phyloP scores from a whole-genome alignment of 2,113 vertebrate species.

The Pagrus major region DNA sequence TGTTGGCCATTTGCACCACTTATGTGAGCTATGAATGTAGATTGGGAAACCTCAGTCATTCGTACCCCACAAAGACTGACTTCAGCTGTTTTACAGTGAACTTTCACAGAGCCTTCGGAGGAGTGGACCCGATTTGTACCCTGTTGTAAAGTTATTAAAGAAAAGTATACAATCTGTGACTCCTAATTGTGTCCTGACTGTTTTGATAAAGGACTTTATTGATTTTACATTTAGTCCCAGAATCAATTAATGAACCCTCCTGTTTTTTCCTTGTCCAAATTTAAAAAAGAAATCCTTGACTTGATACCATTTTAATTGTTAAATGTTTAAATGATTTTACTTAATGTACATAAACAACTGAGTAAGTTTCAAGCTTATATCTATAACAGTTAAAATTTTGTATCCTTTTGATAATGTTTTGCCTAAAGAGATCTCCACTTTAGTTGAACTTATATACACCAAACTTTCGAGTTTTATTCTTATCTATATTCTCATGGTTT shows the following conservation, averaged over 20 bases:
- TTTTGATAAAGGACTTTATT: background rate
- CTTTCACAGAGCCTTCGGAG: conserved; percentile 73
- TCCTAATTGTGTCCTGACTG: background rate
- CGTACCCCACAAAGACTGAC: conserved; percentile 46
- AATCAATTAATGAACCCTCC: background rate
- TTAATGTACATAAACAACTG: too few species aligned
- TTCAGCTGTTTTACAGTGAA: conserved; percentile 62
- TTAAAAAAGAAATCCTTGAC: too few species aligned
- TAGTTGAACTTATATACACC: too few species aligned
- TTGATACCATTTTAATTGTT: too few species aligned
- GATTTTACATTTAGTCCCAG: background rate
- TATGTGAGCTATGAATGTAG: conserved; percentile 37
- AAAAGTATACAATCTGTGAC: conserved; percentile 29
- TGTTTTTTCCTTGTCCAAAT: background rate
- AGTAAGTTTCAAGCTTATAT: too few species aligned
- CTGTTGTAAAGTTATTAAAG: conserved; percentile 80
- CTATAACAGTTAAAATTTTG: too few species aligned
- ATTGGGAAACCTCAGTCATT: conserved; percentile 45
- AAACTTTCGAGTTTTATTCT: too few species aligned
- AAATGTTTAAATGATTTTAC: too few species aligned
- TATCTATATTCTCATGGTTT: too few species aligned
- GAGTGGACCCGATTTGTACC: conserved; percentile 77
- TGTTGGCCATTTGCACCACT: background rate
- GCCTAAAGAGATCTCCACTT: too few species aligned
- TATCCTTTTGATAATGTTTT: too few species aligned